These are phyloP conservation scores for Ormyrus labotus DNA, from an alignment of 2,888 invertebrate species.

Conservation along the genomic window DNA sequence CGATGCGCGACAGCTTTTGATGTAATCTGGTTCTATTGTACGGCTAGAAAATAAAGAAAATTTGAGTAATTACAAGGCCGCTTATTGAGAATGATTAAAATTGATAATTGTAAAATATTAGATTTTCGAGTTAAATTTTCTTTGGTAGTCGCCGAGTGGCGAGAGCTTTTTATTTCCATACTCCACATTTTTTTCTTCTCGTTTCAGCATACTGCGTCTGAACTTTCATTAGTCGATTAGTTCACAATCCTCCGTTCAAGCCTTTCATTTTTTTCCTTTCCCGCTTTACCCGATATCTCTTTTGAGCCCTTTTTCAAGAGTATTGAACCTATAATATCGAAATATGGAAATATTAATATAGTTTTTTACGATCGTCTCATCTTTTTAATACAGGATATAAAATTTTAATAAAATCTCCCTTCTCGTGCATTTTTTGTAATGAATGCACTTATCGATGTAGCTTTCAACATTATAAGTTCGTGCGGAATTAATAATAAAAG, in stretches of 20 bases:
- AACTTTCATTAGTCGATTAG: constrained; percentile 24
- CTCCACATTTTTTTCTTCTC: not conserved
- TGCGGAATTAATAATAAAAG: too few relatives aligned
- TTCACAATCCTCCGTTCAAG: constrained; percentile 12
- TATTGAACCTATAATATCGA: constrained; percentile 11
- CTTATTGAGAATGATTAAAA: too few relatives aligned
- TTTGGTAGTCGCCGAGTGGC: too few relatives aligned
- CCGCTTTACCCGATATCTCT: not conserved
- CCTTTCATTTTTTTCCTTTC: not conserved
- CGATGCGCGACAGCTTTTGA: too few relatives aligned
- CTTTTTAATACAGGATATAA: not conserved
- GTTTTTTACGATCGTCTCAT: not conserved
- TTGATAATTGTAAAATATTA: too few relatives aligned
- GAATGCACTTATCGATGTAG: not conserved
- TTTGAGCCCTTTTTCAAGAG: constrained; percentile 10
- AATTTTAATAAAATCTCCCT: too few relatives aligned
- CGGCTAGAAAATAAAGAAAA: too few relatives aligned
- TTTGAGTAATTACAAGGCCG: too few relatives aligned
- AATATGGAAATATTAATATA: constrained; percentile 20
- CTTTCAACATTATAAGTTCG: not conserved
- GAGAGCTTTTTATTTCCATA: too few relatives aligned
- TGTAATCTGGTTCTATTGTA: too few relatives aligned
- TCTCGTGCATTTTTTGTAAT: not conserved
- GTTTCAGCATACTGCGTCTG: not conserved
- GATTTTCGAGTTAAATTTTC: too few relatives aligned